Conservation (phyloP, 2,113 vertebrate genomes). For the Corythornis cristatus region DNA sequence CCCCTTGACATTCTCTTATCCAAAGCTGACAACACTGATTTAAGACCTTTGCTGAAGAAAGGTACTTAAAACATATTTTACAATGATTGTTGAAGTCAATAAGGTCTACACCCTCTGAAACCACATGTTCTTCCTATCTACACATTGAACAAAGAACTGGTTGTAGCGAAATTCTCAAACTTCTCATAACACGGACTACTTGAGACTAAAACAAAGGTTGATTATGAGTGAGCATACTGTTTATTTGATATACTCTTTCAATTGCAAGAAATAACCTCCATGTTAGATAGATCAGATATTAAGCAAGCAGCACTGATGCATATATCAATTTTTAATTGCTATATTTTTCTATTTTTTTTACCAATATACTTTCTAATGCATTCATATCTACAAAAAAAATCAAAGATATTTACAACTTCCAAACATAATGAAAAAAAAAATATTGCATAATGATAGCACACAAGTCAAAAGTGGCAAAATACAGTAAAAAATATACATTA, state of each 20-base stretch:
- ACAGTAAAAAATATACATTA: not conserved
- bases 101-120: not conserved
- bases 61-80: not conserved
- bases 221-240: not conserved
- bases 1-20: not conserved
- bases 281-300: not conserved
- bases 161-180: not conserved
- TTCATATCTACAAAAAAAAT: not conserved
- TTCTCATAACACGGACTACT: not conserved
- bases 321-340: not conserved
- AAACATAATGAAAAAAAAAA: not conserved
- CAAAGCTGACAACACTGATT: not conserved
- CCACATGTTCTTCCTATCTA: not conserved
- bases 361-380: not conserved
- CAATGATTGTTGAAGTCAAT: not conserved
- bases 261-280: not conserved
- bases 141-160: fast-evolving
- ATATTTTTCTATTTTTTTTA: not conserved
- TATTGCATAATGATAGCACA: not conserved
- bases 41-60: not conserved
- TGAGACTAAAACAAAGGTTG: not conserved
- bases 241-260: not conserved
- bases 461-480: not conserved
- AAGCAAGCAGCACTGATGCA: not conserved
- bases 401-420: not conserved